Percentiles rank a stretch among this genome's conserved stretches.
Conservation (phyloP, 2,888 invertebrate species). For the Drosophila yooni region DNA sequence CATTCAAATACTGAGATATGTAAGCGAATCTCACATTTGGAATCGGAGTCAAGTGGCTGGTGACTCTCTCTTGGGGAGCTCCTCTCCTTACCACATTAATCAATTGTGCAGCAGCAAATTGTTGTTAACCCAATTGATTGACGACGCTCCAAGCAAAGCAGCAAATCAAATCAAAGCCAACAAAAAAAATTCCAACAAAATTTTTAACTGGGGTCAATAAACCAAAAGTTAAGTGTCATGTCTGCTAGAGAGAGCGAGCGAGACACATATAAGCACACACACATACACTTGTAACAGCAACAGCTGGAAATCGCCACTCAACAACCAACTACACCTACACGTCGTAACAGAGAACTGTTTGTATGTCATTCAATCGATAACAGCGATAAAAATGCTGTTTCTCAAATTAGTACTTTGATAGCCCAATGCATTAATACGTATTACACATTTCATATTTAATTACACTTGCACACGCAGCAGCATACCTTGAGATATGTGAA, state of each 20-base stretch:
- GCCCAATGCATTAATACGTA: constrained; percentile 17
- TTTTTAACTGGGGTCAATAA: constrained; percentile 60
- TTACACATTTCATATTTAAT: constrained; percentile 43
- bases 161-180: constrained; percentile 47
- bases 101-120: constrained; percentile 61
- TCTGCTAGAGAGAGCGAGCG: constrained; percentile 20
- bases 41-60: constrained; percentile 38
- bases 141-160: constrained; percentile 41
- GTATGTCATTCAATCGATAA: constrained; percentile 45
- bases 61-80: constrained; percentile 4
- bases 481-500: constrained; percentile 33
- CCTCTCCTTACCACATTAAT: constrained; percentile 62
- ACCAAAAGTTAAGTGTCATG: constrained; percentile 56
- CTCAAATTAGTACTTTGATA: constrained; percentile 13
- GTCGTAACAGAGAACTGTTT: not conserved
- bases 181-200: constrained; percentile 26
- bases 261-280: constrained; percentile 6
- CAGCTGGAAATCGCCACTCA: constrained; percentile 8
- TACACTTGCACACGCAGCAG: constrained; percentile 16
- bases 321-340: constrained; percentile 19
- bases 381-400: constrained; percentile 36
- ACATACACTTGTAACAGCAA: constrained; percentile 11
- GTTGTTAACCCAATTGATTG: constrained; percentile 66
- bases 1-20: constrained; percentile 26
- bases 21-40: constrained; percentile 19